phyloP scores from a whole-genome alignment of 2,113 vertebrate species.

The Oreochromis spilurus region DNA sequence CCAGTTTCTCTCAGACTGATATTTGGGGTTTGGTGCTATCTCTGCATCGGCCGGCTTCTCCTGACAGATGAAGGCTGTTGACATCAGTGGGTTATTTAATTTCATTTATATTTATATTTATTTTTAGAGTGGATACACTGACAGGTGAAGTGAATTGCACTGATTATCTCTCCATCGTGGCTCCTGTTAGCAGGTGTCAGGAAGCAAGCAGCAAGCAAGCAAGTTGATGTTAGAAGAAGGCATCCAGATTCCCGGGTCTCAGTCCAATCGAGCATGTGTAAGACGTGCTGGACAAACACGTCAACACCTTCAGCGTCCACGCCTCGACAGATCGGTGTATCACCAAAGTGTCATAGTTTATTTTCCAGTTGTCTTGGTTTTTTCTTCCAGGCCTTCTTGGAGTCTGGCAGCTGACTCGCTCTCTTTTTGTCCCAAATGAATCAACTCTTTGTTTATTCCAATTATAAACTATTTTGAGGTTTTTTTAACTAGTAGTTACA shows the following conservation, averaged over 20 bases:
- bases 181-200: background rate
- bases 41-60: background rate
- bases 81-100: rapidly evolving
- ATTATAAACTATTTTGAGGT: background rate
- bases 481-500: background rate
- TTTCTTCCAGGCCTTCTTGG: background rate
- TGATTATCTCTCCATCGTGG: rapidly evolving
- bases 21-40: rapidly evolving
- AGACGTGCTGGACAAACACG: background rate
- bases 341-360: rapidly evolving
- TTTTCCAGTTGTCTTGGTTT: background rate
- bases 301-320: background rate
- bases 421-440: background rate
- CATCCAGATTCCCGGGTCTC: rapidly evolving
- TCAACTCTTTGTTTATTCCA: rapidly evolving
- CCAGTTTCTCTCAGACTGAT: background rate
- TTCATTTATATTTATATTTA: background rate
- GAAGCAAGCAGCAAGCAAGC: background rate
- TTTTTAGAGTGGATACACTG: background rate
- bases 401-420: background rate
- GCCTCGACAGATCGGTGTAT: rapidly evolving
- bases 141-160: background rate
- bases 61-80: background rate
- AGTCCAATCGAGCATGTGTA: background rate
- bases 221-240: rapidly evolving